A percentile compares a stretch with the other conserved stretches of the same genome.
Conservation (phyloP, 1,140 invertebrate genomes). For the Macrosteles quadrilineatus region DNA sequence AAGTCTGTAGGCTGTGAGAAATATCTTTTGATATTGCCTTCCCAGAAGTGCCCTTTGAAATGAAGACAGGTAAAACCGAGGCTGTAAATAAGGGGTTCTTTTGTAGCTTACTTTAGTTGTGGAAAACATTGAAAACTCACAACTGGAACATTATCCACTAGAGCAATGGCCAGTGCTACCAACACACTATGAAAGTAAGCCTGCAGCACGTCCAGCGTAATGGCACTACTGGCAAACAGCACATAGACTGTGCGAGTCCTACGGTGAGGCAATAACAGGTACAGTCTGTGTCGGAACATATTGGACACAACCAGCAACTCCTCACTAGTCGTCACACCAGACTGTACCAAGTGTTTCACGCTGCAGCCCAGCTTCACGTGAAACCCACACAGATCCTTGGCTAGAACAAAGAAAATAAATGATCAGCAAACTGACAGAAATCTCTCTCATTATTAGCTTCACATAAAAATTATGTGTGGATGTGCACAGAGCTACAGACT, state of each 20-base stretch:
- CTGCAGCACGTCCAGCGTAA: slow-evolving; percentile 51
- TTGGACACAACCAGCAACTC: slow-evolving; percentile 48
- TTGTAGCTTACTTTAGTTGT: no score
- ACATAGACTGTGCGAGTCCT: slow-evolving; percentile 52
- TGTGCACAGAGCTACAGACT: no score
- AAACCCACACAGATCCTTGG: slow-evolving; percentile 54
- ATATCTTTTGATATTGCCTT: no score
- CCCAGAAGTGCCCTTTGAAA: no score
- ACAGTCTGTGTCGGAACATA: slow-evolving; percentile 51
- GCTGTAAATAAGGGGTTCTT: no score
- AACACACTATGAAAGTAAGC: slow-evolving; percentile 58
- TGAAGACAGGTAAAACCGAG: no score
- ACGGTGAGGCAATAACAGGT: slow-evolving; percentile 53
- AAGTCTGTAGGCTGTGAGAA: no score
- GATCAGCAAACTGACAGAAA: not conserved
- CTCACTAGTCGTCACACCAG: slow-evolving; percentile 43
- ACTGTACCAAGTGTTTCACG: slow-evolving; percentile 53
- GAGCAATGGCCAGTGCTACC: slow-evolving; percentile 47
- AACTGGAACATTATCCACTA: not conserved
- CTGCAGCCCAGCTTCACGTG: slow-evolving; percentile 56
- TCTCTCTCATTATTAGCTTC: not conserved
- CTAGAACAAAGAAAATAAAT: slow-evolving; percentile 50
- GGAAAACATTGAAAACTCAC: no score
- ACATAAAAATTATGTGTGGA: no score
- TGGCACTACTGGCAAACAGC: slow-evolving; percentile 50